Evolutionary conservation across 2,113 vertebrate genomes (phyloP).

Genomic region (Bos javanicus): DNA sequence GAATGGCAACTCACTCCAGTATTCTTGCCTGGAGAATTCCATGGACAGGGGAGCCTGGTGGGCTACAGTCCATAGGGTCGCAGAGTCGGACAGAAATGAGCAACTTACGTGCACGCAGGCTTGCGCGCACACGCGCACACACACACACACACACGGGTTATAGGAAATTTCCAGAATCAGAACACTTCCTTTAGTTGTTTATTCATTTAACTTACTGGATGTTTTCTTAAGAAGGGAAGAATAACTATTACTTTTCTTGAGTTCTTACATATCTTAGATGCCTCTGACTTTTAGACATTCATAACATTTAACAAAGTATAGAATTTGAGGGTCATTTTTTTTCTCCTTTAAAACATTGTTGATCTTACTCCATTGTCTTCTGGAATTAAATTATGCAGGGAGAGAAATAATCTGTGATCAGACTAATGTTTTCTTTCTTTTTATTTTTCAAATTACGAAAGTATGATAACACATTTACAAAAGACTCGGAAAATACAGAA

Average conservation of each 20-base stretch:
- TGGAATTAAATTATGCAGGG: not conserved
- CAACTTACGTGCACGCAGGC: fast-evolving
- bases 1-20: not conserved
- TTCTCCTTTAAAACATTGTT: not conserved
- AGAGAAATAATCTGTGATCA: not conserved
- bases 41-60: not conserved
- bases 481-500: not conserved
- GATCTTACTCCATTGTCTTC: not conserved
- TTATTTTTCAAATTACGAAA: not conserved
- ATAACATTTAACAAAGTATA: not conserved
- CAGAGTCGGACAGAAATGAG: not conserved
- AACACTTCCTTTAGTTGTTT: not conserved
- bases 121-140: fast-evolving
- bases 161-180: not conserved
- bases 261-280: not conserved
- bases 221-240: not conserved
- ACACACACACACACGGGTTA: fast-evolving
- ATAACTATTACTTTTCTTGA: not conserved
- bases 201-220: not conserved
- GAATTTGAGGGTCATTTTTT: not conserved
- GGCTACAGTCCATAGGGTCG: not conserved
- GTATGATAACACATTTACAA: not conserved
- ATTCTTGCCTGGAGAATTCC: not conserved
- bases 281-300: not conserved
- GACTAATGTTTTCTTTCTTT: not conserved